A percentile compares a stretch with the other conserved stretches of the same genome.
Conservation (phyloP, 2,113 vertebrate species). For the Cynocephalus volans region DNA sequence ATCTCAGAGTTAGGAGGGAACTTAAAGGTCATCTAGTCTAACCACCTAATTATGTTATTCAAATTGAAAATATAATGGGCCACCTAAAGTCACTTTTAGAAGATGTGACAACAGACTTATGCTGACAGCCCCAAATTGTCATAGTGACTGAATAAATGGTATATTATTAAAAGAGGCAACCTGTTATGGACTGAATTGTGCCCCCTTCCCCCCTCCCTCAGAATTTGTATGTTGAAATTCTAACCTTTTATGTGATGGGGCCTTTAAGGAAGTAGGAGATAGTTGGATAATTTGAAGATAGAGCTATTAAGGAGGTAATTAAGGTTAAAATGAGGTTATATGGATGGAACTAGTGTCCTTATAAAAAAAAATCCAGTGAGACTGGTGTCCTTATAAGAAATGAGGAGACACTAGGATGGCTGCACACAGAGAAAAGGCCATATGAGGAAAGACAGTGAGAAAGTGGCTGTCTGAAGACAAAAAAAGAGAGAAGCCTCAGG, state of each 20-base stretch:
- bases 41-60: neutral
- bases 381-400: neutral
- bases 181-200: neutral
- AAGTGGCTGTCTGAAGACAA: neutral
- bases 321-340: slow-evolving; percentile 5
- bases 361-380: neutral
- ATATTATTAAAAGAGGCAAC: neutral
- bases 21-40: neutral
- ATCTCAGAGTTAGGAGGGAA: neutral
- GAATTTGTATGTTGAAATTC: neutral
- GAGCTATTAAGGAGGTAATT: neutral
- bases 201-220: no score
- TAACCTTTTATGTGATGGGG: neutral
- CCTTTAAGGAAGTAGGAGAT: neutral
- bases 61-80: slow-evolving; percentile 14
- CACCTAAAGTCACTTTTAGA: neutral
- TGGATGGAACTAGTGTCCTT: neutral
- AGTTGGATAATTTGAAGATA: neutral
- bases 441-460: neutral
- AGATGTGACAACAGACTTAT: neutral
- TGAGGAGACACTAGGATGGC: neutral
- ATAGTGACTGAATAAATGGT: neutral
- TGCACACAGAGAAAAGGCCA: neutral
- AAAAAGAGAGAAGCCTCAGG: neutral
- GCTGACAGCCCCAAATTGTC: neutral